Evolutionary conservation across 2,797 vertebrate genomes (phyloP).

Genomic region (Eulemur albifrons): DNA sequence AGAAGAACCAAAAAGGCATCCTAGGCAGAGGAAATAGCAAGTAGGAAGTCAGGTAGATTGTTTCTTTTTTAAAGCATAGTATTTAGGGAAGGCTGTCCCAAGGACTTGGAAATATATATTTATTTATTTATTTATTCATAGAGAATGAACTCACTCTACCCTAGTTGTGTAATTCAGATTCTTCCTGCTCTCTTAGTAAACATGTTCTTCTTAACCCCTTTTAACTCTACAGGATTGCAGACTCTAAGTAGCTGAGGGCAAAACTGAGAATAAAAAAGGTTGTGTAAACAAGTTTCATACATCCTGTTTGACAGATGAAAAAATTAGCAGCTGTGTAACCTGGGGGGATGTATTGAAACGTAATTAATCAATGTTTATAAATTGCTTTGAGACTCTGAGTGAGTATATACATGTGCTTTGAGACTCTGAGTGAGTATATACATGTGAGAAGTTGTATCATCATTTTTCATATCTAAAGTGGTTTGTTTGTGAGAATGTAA

Average conservation of each 20-base stretch:
- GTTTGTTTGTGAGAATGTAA: background rate
- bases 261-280: background rate
- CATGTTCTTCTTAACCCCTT: background rate
- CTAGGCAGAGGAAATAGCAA: background rate
- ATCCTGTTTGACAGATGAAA: slow-evolving; percentile 49
- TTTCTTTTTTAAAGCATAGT: background rate
- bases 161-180: background rate
- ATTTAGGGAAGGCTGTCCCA: background rate
- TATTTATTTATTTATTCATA: background rate
- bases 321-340: slow-evolving; percentile 32
- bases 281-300: slow-evolving; percentile 48
- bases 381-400: slow-evolving; percentile 50
- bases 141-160: background rate
- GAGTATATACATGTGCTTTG: slow-evolving; percentile 8
- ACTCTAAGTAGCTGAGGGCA: background rate
- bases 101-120: background rate
- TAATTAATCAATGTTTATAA: slow-evolving; percentile 63
- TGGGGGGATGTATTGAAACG: background rate
- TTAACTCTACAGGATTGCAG: background rate
- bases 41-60: background rate
- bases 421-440: background rate
- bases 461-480: slow-evolving; percentile 10
- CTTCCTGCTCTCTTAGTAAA: slow-evolving; percentile 24
- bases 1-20: background rate
- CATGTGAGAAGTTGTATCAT: slow-evolving; percentile 3